Evolutionary conservation across 2,797 vertebrate species (phyloP).

Genomic region (Anniella stebbinsi): DNA sequence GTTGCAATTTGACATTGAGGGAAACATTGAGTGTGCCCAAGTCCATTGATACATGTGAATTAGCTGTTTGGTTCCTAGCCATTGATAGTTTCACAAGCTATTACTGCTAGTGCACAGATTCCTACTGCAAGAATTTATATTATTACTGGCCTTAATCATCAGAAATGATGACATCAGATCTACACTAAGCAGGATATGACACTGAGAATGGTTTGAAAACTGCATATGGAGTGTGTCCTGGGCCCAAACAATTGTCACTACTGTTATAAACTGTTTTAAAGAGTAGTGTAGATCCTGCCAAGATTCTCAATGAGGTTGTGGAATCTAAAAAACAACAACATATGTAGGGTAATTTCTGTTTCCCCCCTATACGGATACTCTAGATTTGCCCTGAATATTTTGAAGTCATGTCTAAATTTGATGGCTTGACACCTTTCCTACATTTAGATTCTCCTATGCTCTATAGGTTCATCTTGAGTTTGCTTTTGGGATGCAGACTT

Average conservation of each 20-base stretch:
- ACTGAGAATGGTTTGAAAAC: too few species aligned
- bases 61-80: not conserved
- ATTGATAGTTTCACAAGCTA: not conserved
- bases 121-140: not conserved
- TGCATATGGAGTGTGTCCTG: too few species aligned
- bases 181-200: too few species aligned
- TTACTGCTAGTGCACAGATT: not conserved
- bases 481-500: constrained; percentile 45
- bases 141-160: not conserved
- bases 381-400: not conserved
- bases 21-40: not conserved
- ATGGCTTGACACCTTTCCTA: not conserved
- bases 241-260: too few species aligned
- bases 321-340: not conserved
- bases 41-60: not conserved
- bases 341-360: not conserved
- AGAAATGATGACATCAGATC: not conserved
- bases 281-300: too few species aligned
- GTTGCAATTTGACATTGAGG: not conserved
- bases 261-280: too few species aligned
- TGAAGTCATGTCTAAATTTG: not conserved
- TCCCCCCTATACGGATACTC: not conserved
- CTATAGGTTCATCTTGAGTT: not conserved
- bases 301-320: not conserved
- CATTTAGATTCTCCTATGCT: not conserved